Conservation (phyloP, 2,888 invertebrate species). For the Polia nebulosa region DNA sequence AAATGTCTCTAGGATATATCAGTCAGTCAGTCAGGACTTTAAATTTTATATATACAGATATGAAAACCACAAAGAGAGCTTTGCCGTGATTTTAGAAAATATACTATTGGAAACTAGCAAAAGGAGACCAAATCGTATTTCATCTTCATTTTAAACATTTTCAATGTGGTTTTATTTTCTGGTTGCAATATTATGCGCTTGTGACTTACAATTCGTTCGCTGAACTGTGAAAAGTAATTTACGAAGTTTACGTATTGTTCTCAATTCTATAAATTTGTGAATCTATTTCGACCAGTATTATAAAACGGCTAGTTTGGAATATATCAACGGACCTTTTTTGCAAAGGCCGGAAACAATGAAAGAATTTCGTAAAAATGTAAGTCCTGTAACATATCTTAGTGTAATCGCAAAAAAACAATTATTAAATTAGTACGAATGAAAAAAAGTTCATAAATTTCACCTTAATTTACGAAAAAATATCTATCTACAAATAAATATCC, state of each 20-base stretch:
- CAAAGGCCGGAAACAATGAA: too few species aligned
- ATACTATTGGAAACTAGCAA: not conserved
- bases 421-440: too few species aligned
- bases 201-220: not conserved
- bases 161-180: slow-evolving; percentile 5
- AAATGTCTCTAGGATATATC: too few species aligned
- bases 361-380: too few species aligned
- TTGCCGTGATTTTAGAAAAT: not conserved
- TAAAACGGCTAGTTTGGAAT: not conserved
- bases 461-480: too few species aligned
- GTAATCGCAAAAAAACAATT: too few species aligned
- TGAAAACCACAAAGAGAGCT: not conserved
- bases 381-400: too few species aligned
- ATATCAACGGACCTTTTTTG: not conserved
- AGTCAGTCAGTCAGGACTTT: too few species aligned
- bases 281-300: not conserved
- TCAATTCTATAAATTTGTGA: not conserved
- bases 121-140: not conserved
- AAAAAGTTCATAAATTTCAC: too few species aligned
- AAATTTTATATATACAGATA: too few species aligned
- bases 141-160: not conserved
- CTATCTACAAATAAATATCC: too few species aligned
- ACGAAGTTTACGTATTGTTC: not conserved
- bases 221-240: slow-evolving; percentile 2
- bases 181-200: slow-evolving; percentile 13